These are phyloP conservation scores for Aproaerema taeniolella DNA, from an alignment of 2,888 invertebrate genomes.

Conservation along the genomic window DNA sequence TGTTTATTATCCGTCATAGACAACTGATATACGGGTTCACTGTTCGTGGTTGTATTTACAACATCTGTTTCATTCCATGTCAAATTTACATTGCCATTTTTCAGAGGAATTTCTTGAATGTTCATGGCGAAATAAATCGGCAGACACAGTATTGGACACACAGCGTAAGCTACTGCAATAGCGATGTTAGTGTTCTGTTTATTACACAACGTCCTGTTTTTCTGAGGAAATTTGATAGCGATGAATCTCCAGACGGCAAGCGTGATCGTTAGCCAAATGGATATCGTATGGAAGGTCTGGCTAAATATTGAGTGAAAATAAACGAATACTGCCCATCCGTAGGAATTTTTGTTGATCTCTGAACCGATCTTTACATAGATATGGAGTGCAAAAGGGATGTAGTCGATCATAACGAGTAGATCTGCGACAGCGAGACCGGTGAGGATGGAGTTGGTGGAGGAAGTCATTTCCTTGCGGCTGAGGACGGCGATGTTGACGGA, in stretches of 20 bases:
- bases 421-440: constrained; percentile 95
- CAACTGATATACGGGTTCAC: constrained; percentile 80
- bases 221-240: constrained; percentile 90
- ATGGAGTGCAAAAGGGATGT: constrained; percentile 92
- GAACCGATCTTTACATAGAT: constrained; percentile 80
- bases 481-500: constrained; percentile 93
- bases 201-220: constrained; percentile 88
- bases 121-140: constrained; percentile 89
- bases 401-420: constrained; percentile 94
- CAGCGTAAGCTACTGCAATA: constrained; percentile 85
- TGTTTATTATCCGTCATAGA: constrained; percentile 80
- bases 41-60: constrained; percentile 32
- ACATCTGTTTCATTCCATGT: constrained; percentile 37
- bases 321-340: constrained; percentile 89
- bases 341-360: constrained; percentile 68
- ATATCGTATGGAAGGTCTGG: constrained; percentile 92
- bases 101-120: constrained; percentile 68
- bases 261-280: constrained; percentile 95
- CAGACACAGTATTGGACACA: constrained; percentile 89
- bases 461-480: constrained; percentile 92
- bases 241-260: constrained; percentile 96
- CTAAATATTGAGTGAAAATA: constrained; percentile 94
- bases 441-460: constrained; percentile 95
- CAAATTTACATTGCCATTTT: constrained; percentile 29
- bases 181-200: constrained; percentile 86